Base-by-base conservation (phyloP, 2,797 vertebrate genomes). In the Gymnodraco acuticeps region DNA sequence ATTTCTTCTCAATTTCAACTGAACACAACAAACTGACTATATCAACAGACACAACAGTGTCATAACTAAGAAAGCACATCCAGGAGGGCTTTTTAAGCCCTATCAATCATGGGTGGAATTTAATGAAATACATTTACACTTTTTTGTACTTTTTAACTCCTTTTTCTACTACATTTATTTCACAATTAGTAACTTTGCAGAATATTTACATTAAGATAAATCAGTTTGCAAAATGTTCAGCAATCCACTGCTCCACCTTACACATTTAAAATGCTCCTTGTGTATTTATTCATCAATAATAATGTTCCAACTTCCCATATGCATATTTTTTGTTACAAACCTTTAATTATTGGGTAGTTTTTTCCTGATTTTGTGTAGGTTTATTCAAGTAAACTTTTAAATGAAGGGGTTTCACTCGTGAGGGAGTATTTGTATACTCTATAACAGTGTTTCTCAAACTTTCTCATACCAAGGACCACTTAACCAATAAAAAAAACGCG, bases 1-100 rank as follows among this genome's bases (percentile, higher is more conserved):
- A 67, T 75, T 62, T 77, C 38, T 46, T 61, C 16, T 33, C 12
- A 15, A 1, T 10, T 55, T 54, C 59, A 67, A 41, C 48, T 70
- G 58, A 41, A 77, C 52, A 64, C 41, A 78, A 10, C 68, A 47
- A 2, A 7, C 11, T 27, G 59, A 62, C 7, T 62, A 65, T 14
- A 63, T 14, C 10, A 45, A 65, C 3, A 27, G 13, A 43, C 2
- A 13, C 64, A 38, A 45, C 19, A 50, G 31, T 13, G 1, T 23
- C 9, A 52, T 2, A 20, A 54, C 7, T 3, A 3, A 31, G 10
- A 1, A 1, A 69, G 33, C n/a, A 52, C 15, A 19, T 61, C 12
- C 33, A 53, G 16, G 52, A 10, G 9, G 23, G 47, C 0, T 8
- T 19, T 17, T 15, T 15, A 0, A 46, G 1, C 13, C 19, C 10